Evolutionary conservation across 2,113 vertebrate species (phyloP), one percentile per base, ranked within the genome.

Genomic region (Otocyon megalotis): DNA sequence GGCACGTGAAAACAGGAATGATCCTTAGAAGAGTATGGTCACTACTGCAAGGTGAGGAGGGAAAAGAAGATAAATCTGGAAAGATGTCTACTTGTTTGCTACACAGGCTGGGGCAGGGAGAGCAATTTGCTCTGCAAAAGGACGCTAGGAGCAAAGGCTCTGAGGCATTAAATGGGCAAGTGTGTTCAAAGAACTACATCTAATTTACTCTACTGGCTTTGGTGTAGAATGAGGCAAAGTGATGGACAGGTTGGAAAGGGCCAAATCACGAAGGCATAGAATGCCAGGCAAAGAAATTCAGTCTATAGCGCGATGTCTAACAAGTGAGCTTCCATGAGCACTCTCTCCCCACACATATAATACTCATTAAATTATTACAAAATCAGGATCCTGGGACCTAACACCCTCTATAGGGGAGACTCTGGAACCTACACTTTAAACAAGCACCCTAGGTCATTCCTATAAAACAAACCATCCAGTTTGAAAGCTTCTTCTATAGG

Each of bases 361-460:
- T 1, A 9, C 8, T 19, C 56, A 79, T n/a, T 56, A n/a, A 26
- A 26, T 10, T 50, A 32, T n/a, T 86, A 83, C 10, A 76, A 50
- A 32, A 14, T 60, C 24, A 67, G n/a, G n/a, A 50, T 74, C 62
- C 62, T n/a, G 24, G 30, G 26, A 54, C 28, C 3, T 5, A 71
- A n/a, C 0, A 0, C 8, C 20, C 5, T 62, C 13, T n/a, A 2
- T 0, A 48, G n/a, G 1, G 92, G 3, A 43, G 91, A 30, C 10
- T 16, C 10, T 62, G 16, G 14, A 71, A 67, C 0, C 28, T 28
- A 8, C n/a, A 58, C 63, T 89, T 96, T 69, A 81, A 90, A 74
- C n/a, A 50, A 16, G 10, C 8, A 71, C 10, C 19, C 1, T n/a
- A 50, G 24, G 15, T 7, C 30, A 50, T 60, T 32, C 17, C 54